A percentile compares a stretch with the other conserved stretches of the same genome.
These are phyloP conservation scores for Indri indri DNA, from an alignment of 2,113 vertebrate species.

Conservation along the genomic window DNA sequence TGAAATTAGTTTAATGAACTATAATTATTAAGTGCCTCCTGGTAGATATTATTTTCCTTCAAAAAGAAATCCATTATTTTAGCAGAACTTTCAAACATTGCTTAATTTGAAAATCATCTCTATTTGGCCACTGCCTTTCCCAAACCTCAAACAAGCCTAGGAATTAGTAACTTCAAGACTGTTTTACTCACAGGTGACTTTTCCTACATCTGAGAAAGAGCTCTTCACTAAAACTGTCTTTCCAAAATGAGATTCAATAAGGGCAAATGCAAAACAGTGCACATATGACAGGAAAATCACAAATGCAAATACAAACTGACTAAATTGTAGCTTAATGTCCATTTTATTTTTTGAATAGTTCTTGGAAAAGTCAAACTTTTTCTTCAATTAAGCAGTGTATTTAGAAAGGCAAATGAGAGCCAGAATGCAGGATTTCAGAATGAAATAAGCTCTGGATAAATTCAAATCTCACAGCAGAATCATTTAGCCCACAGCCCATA, in stretches of 20 bases:
- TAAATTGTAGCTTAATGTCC: neutral
- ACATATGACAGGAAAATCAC: conserved; percentile 59
- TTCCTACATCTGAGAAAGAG: neutral
- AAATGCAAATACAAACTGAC: conserved; percentile 61
- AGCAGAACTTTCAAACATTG: neutral
- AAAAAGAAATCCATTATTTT: neutral
- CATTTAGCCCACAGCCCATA: neutral
- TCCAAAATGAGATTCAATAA: conserved; percentile 30
- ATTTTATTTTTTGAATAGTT: conserved; percentile 37
- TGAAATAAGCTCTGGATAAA: conserved; percentile 17
- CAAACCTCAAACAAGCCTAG: neutral
- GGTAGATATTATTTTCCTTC: neutral
- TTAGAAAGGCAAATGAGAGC: conserved; percentile 45
- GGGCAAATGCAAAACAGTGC: conserved; percentile 59
- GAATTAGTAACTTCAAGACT: neutral
- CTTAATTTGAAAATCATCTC: conserved; percentile 5
- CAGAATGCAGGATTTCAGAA: conserved; percentile 38
- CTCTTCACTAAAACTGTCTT: neutral
- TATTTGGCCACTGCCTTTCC: neutral
- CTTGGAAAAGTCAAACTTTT: conserved; percentile 31
- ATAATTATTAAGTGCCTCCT: neutral
- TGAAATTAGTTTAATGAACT: neutral
- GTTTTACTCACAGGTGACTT: neutral
- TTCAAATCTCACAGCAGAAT: neutral
- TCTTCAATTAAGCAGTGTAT: neutral